Percentiles rank a stretch among this genome's conserved stretches.
These are phyloP conservation scores for Monomorium pharaonis DNA, from an alignment of 1,140 invertebrate genomes.

Conservation along the genomic window DNA sequence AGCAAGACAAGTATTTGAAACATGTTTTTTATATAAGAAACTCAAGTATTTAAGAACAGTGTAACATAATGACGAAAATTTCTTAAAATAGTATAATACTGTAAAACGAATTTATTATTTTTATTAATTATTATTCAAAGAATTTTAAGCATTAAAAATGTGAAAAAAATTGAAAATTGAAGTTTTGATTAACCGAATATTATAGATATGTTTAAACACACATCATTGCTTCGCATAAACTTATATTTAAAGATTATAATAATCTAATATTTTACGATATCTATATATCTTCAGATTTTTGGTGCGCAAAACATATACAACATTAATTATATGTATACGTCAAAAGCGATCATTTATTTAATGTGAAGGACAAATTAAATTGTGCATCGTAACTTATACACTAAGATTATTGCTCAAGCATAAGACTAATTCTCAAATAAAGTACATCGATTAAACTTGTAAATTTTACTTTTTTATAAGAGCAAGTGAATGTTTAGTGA, in stretches of 20 bases:
- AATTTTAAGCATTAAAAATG: not conserved
- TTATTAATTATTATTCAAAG: not conserved
- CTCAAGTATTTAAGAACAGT: not conserved
- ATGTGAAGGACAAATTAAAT: not conserved
- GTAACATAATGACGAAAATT: not conserved
- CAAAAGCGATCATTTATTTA: not conserved
- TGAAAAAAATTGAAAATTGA: not conserved
- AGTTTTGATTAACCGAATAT: not conserved
- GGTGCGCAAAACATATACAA: not conserved
- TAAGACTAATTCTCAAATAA: conserved; percentile 39
- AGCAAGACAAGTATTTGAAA: not conserved
- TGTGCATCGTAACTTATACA: not conserved
- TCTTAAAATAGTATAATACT: not conserved
- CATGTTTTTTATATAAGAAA: conserved; percentile 16
- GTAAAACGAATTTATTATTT: not conserved
- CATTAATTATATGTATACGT: not conserved
- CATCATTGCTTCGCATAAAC: not conserved
- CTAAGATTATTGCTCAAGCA: conserved; percentile 55
- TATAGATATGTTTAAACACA: not conserved
- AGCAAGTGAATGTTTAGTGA: conserved; percentile 53
- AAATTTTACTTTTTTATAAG: conserved; percentile 59
- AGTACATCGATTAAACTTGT: conserved; percentile 21
- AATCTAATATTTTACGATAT: not conserved
- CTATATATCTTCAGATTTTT: not conserved
- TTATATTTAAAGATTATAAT: not conserved